These are phyloP conservation scores for Noturus placidus DNA, from an alignment of 2,113 vertebrate genomes.

Conservation along the genomic window DNA sequence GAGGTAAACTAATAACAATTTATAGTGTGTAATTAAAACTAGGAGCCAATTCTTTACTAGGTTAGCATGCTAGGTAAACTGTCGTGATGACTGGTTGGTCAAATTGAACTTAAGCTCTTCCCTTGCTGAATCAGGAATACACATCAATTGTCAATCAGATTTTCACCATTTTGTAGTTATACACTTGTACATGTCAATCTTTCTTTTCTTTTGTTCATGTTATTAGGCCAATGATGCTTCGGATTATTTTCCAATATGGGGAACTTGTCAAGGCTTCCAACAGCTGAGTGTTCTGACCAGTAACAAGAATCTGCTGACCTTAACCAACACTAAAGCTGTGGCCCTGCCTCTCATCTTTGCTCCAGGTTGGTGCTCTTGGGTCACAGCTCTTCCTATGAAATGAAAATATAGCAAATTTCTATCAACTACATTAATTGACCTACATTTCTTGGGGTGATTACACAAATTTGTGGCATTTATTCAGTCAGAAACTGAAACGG, in stretches of 20 bases:
- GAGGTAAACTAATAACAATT: too few relatives aligned
- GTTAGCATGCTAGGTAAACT: not conserved
- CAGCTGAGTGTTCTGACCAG: slow-evolving; percentile 82
- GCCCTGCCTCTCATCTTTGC: slow-evolving; percentile 81
- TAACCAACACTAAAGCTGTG: slow-evolving; percentile 76
- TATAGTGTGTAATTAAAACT: not conserved
- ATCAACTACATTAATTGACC: not conserved
- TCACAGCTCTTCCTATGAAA: not conserved
- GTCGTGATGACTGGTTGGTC: not conserved
- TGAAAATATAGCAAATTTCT: not conserved
- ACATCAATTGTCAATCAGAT: not conserved
- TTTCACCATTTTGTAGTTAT: not conserved
- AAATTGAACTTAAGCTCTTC: not conserved
- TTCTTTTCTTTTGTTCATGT: not conserved
- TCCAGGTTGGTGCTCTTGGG: slow-evolving; percentile 68
- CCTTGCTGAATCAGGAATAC: not conserved
- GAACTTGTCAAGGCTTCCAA: slow-evolving; percentile 90
- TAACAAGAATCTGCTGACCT: slow-evolving; percentile 75
- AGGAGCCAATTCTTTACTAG: not conserved
- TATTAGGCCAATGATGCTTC: slow-evolving; percentile 80
- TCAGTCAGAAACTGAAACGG: not conserved
- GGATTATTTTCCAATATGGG: slow-evolving; percentile 94
- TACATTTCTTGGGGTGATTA: too few relatives aligned
- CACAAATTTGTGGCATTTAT: not conserved
- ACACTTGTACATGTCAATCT: not conserved